Evolutionary conservation across 2,888 invertebrate genomes (phyloP).

Genomic region (Thera britannica): DNA sequence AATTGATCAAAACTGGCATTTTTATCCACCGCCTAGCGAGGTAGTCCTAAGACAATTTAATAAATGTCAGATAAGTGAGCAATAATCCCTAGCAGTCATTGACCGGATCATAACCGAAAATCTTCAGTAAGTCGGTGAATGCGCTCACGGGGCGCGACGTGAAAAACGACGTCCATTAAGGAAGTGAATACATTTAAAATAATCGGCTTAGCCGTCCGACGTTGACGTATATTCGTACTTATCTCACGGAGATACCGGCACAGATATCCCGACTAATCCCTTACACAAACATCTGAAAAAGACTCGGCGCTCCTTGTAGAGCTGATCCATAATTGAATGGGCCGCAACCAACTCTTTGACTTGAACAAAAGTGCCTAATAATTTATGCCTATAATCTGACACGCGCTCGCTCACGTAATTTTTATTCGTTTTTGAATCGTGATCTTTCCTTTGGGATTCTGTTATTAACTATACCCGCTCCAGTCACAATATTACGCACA

Average conservation of each 20-base stretch:
- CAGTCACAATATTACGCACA: constrained; percentile 77
- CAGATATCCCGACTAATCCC: constrained; percentile 83
- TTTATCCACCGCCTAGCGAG: constrained; percentile 50
- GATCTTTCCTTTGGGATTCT: constrained; percentile 67
- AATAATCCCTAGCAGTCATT: constrained; percentile 77
- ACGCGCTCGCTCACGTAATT: constrained; percentile 63
- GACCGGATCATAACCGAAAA: constrained; percentile 84
- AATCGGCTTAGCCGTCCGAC: constrained; percentile 84
- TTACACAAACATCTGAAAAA: constrained; percentile 83
- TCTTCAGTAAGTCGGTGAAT: constrained; percentile 78
- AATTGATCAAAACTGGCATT: constrained; percentile 53
- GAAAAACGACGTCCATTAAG: constrained; percentile 85
- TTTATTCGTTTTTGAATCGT: constrained; percentile 71
- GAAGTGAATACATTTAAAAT: constrained; percentile 86
- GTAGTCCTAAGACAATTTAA: constrained; percentile 66
- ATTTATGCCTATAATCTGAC: constrained; percentile 85
- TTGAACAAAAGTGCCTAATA: constrained; percentile 83
- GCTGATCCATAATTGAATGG: constrained; percentile 80
- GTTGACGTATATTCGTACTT: constrained; percentile 85
- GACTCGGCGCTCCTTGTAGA: constrained; percentile 81
- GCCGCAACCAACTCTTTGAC: constrained; percentile 71
- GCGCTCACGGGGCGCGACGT: constrained; percentile 68
- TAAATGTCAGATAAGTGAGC: constrained; percentile 70
- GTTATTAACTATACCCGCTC: constrained; percentile 73
- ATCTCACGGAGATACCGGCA: constrained; percentile 84